phyloP scores from a whole-genome alignment of 2,113 vertebrate genomes.

The Cranoglanis bouderius region DNA sequence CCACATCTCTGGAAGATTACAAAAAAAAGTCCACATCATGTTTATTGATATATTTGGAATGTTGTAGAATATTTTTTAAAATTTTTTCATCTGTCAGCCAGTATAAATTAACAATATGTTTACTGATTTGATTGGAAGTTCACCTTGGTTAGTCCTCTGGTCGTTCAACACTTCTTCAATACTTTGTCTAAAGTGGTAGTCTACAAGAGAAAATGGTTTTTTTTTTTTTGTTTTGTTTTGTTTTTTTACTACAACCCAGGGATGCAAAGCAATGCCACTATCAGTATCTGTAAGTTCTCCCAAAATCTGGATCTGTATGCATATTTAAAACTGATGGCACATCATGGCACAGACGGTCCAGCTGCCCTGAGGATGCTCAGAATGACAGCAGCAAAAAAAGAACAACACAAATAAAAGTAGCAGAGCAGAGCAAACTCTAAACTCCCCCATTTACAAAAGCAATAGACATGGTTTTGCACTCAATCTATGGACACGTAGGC shows the following conservation, averaged over 20 bases:
- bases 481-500: not conserved
- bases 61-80: not conserved
- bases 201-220: not conserved
- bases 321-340: no score
- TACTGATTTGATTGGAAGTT: not conserved
- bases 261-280: not conserved
- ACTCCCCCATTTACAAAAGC: not conserved
- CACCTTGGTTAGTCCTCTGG: not conserved
- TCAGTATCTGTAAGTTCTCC: not conserved
- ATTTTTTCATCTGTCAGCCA: not conserved
- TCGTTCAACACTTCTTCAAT: not conserved
- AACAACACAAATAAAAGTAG: not conserved
- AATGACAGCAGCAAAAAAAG: not conserved
- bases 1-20: not conserved
- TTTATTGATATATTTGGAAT: not conserved
- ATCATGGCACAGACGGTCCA: no score
- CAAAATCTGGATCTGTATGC: not conserved
- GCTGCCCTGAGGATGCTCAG: not conserved
- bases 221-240: no score
- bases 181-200: not conserved
- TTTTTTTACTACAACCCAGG: not conserved
- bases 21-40: not conserved
- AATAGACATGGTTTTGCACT: not conserved
- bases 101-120: not conserved
- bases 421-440: not conserved